These are phyloP conservation scores for Carduelis carduelis DNA, from an alignment of 2,797 vertebrate species.

Conservation along the genomic window DNA sequence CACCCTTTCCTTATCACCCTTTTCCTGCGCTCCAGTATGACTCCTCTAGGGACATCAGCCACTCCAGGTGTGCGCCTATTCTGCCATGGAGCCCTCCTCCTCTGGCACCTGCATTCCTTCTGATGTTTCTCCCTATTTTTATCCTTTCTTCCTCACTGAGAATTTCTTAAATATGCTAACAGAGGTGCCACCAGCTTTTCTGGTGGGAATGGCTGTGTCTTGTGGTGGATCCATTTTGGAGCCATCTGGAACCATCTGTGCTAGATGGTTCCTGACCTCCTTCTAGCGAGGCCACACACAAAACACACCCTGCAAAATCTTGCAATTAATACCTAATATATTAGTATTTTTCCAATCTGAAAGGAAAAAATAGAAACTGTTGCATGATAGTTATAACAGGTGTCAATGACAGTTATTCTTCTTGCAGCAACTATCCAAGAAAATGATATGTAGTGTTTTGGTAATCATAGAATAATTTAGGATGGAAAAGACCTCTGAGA, in stretches of 20 bases:
- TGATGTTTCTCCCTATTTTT: background rate
- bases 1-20: background rate
- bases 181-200: background rate
- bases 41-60: background rate
- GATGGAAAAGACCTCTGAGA: background rate
- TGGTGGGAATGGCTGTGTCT: background rate
- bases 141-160: background rate
- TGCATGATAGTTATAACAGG: background rate
- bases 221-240: background rate
- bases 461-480: background rate
- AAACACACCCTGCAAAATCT: background rate
- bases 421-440: background rate
- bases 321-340: background rate
- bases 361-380: background rate
- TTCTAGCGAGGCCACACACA: background rate
- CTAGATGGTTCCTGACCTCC: background rate
- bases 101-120: background rate
- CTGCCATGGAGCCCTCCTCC: background rate
- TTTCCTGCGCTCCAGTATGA: background rate
- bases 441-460: background rate
- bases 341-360: background rate
- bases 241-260: rapidly evolving
- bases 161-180: background rate
- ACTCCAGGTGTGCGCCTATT: background rate
- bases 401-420: background rate